A percentile compares a stretch with the other conserved stretches of the same genome.
Evolutionary conservation across 2,797 vertebrate species (phyloP).

Genomic region (Rhincodon typus): DNA sequence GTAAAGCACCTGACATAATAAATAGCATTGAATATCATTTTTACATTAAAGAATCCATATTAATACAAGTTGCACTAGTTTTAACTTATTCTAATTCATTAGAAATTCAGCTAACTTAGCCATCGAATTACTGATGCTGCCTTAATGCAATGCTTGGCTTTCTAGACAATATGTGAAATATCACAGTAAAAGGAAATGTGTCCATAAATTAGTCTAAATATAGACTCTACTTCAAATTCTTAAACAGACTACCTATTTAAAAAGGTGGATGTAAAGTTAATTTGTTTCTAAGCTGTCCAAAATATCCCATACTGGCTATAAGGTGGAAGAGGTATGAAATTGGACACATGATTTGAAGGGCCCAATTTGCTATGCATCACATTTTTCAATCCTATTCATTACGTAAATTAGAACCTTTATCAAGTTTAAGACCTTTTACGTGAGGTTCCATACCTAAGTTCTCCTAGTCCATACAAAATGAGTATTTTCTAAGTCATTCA

Average conservation of each 20-base stretch:
- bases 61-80: not conserved
- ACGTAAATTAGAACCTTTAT: not conserved
- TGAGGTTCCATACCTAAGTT: not conserved
- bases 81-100: not conserved
- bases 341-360: not conserved
- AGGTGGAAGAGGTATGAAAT: not conserved
- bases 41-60: not conserved
- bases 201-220: conserved; percentile 9
- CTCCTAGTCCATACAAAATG: not conserved
- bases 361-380: not conserved
- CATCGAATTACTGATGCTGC: not conserved
- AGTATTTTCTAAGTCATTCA: no score
- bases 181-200: not conserved
- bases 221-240: not conserved
- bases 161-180: not conserved
- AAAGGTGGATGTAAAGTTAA: not conserved
- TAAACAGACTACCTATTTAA: not conserved
- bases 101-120: not conserved
- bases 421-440: not conserved
- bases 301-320: not conserved
- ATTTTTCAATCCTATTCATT: not conserved
- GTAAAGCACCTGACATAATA: not conserved
- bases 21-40: not conserved
- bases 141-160: not conserved
- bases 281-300: conserved; percentile 7